phyloP scores from a whole-genome alignment of 2,113 vertebrate genomes.

The Lamprologus speciosus region DNA sequence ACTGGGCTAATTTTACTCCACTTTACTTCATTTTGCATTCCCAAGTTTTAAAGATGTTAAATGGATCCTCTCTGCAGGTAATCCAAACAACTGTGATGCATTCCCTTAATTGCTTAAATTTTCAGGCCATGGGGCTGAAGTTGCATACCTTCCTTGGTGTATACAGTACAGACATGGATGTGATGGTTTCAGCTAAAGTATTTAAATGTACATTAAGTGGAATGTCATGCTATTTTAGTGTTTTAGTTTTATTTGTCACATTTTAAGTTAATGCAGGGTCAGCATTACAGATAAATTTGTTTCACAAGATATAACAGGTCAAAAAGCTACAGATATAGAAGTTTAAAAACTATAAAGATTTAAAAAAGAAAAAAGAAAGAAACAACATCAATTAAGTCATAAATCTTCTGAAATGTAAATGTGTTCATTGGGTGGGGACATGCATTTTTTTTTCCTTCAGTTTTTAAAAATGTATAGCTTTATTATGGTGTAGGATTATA shows the following conservation, averaged over 20 bases:
- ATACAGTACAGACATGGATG: not conserved
- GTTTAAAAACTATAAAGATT: not conserved
- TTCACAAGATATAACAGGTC: not conserved
- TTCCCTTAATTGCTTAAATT: not conserved
- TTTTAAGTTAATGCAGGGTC: not conserved
- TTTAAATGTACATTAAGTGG: not conserved
- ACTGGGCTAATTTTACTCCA: not conserved
- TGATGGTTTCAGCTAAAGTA: not conserved
- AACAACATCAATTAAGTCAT: not conserved
- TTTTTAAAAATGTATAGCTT: not conserved
- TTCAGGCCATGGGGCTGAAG: not conserved
- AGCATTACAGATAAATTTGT: not conserved
- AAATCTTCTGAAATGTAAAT: not conserved
- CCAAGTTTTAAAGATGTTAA: not conserved
- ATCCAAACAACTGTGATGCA: not conserved
- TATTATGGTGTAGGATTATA: not conserved
- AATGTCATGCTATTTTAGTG: not conserved
- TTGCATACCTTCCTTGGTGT: not conserved
- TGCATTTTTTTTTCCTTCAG: not conserved
- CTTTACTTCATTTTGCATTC: not conserved
- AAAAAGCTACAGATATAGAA: not conserved
- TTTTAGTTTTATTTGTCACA: not conserved
- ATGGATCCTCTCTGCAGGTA: not conserved
- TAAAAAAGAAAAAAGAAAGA: fast-evolving
- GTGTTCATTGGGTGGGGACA: not conserved